Evolutionary conservation across 2,888 invertebrate species (phyloP), one percentile per base, ranked within the genome.

Genomic region (Pseudococcus viburni): DNA sequence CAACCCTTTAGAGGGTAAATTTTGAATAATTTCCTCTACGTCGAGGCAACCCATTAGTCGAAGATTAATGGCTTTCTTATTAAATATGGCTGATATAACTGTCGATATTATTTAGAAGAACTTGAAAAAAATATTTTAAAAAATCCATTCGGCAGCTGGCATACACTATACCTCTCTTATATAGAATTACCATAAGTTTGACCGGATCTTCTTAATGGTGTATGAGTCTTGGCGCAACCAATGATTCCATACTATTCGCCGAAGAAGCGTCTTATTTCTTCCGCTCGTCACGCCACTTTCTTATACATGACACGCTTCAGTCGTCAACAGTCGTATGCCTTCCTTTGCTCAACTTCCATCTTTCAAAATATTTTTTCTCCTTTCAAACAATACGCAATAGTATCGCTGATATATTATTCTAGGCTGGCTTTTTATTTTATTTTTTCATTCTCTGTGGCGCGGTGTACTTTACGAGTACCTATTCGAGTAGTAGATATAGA

Each of bases 281-380:
- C 84, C 84, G 84, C 84, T 84, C 84, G 84, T 84, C 84, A 84
- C 84, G 84, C 84, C 84, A 84, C 84, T 84, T 84, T 84, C 84
- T 84, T 84, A 84, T 51, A 51, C 51, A 51, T 84, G 51, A 84
- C 84, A 84, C 84, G 84, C 84, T 84, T 84, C 84, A 84, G 84
- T 84, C 84, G 84, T 84, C 84, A 84, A 51, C 84, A 48, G 84
- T 84, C 84, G 84, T 84, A 84, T 42, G 84, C 84, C 84, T 84
- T 84, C 84, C 84, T 84, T 48, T 51, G 84, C 84, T 84, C 48
- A 42, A 84, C 84, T 84, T 84, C 84, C 84, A 84, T 84, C 84
- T 84, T 84, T 84, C 84, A 84, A 84, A 84, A 48, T 83, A n/a
- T 77, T 77, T 77, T 77, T 77, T 77, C 42, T 77, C 77, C 55